Conservation (phyloP, 1,140 invertebrate genomes). For the Bilobella aurantiaca region DNA sequence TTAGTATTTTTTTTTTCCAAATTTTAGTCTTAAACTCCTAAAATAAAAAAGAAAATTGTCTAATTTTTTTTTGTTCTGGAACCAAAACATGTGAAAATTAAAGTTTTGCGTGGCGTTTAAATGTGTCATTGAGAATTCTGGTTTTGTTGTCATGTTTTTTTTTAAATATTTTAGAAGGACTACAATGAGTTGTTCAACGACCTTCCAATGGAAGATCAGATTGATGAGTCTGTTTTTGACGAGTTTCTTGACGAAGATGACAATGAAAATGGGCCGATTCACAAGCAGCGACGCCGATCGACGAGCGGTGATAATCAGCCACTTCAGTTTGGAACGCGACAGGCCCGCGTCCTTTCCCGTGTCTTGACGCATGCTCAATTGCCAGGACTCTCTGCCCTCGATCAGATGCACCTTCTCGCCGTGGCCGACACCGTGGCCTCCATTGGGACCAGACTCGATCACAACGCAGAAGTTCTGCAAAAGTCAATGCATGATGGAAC, state of each 20-base stretch:
- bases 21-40: too few species aligned
- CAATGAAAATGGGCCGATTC: slow-evolving; percentile 10
- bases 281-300: slow-evolving; percentile 30
- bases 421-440: slow-evolving; percentile 95
- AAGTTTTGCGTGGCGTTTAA: too few species aligned
- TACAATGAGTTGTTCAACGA: slow-evolving; percentile 78
- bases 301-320: slow-evolving; percentile 30
- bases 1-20: background rate
- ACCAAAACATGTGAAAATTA: too few species aligned
- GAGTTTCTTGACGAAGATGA: slow-evolving; percentile 33
- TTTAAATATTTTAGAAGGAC: slow-evolving; percentile 48
- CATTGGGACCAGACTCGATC: slow-evolving; percentile 29
- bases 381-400: slow-evolving; percentile 89
- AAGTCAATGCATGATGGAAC: slow-evolving; percentile 36
- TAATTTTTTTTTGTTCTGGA: too few species aligned
- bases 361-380: slow-evolving; percentile 91
- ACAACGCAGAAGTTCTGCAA: slow-evolving; percentile 24
- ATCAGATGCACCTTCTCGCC: slow-evolving; percentile 97
- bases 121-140: too few species aligned
- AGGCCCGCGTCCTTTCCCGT: slow-evolving; percentile 64
- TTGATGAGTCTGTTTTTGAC: slow-evolving; percentile 53
- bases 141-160: background rate
- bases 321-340: slow-evolving; percentile 32
- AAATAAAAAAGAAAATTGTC: too few species aligned
- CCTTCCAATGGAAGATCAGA: slow-evolving; percentile 57